Base-by-base conservation (phyloP, 2,797 vertebrate genomes). In the Octomys mimax region DNA sequence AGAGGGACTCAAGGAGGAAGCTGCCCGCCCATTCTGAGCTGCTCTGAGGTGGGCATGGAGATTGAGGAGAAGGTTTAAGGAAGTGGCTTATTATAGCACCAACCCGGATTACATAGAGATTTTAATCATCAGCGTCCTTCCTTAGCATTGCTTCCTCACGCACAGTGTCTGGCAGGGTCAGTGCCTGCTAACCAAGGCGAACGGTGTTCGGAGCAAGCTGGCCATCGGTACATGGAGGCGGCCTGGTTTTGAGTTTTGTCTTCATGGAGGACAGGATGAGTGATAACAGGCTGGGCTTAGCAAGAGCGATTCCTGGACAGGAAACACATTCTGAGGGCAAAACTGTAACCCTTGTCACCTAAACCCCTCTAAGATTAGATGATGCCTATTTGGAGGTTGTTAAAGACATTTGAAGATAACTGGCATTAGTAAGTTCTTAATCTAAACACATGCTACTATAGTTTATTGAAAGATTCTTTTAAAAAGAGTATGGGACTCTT, bases 281-380 rank as follows among this genome's bases (percentile, higher is more conserved):
- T 13, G 26, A 13, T 2, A 36, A 39, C 49, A 62, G 82, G 68
- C 49, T 59, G 26, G 71, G 16, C 13, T 71, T n/a, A 66, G 6
- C 14, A 36, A 5, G 21, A 79, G 39, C 49, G 9, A 8, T 6
- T 82, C 22, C 2, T 3, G 10, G 0, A 26, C 1, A 14, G 2
- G 26, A 61, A 33, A 19, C 9, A 5, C 0, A 13, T 59, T 33
- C n/a, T 0, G 4, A 59, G 36, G 33, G 66, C 31, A 80, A 54
- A 71, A 73, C 4, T 64, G 4, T 28, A n/a, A 24, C 57, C 61
- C 10, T 71, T 31, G 26, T 16, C 73, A 1, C 73, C 73, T 28
- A 1, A 36, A n/a, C 42, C 24, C 16, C 52, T 22, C n/a, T 10
- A 31, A 64, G 36, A 14, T 42, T 12, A 36, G 42, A 46, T 11